Conservation (phyloP, 2,797 vertebrate species). For the Spondyliosoma cantharus region DNA sequence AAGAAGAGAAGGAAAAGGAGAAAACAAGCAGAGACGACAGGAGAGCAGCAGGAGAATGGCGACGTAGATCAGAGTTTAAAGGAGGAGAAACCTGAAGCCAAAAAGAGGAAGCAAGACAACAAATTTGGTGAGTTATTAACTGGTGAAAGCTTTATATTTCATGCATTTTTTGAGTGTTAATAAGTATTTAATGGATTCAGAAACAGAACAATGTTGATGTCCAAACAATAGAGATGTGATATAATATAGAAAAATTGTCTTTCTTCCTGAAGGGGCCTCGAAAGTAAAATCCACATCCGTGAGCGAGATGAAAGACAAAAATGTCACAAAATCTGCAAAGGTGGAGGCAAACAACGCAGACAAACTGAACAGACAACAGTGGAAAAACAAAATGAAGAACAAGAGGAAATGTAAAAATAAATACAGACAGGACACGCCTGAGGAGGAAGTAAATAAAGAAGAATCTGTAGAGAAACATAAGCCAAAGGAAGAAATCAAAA, state of each 20-base stretch:
- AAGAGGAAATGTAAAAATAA: slow-evolving; percentile 83
- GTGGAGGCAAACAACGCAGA: slow-evolving; percentile 28
- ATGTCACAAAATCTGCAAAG: slow-evolving; percentile 2
- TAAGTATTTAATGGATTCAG: not conserved
- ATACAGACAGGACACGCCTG: slow-evolving; percentile 56
- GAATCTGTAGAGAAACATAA: slow-evolving; percentile 11
- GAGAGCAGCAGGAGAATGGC: slow-evolving; percentile 47
- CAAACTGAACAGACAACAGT: slow-evolving; percentile 78
- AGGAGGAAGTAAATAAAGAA: slow-evolving; percentile 37
- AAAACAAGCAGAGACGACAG: slow-evolving; percentile 52
- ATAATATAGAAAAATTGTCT: not conserved
- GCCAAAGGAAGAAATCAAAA: slow-evolving; percentile 32
- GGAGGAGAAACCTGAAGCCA: slow-evolving; percentile 44
- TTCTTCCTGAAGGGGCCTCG: slow-evolving; percentile 30
- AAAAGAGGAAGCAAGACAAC: slow-evolving; percentile 59
- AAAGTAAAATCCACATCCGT: slow-evolving; percentile 36
- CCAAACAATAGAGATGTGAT: not conserved
- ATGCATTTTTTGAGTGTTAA: not conserved
- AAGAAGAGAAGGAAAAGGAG: slow-evolving; percentile 79
- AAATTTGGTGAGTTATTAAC: slow-evolving; percentile 63
- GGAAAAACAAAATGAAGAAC: slow-evolving; percentile 85
- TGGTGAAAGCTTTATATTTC: not conserved
- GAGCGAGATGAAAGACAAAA: slow-evolving; percentile 6
- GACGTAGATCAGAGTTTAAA: not conserved
- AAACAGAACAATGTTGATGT: not conserved